Base-by-base conservation (phyloP, 2,113 vertebrate species). In the Anhinga anhinga region DNA sequence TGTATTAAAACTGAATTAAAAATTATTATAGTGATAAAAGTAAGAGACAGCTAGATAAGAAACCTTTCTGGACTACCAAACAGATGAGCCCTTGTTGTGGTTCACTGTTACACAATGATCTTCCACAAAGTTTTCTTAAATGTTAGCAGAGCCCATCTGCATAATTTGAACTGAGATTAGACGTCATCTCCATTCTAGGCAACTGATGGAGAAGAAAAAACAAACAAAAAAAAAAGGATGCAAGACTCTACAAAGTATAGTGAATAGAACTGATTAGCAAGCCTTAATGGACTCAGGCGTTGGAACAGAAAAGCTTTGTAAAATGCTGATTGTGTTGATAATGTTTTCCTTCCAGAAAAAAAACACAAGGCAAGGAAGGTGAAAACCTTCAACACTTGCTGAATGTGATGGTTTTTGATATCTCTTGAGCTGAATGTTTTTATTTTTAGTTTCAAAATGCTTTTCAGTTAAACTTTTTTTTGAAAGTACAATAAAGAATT, bases 171-270 rank as follows among this genome's bases (percentile, higher is more conserved):
- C 17, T 29, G 23, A 83, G 34, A 45, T 70, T 58, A 82, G 44
- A 59, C 5, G 4, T 84, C 25, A 16, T 47, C 7, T 79, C 9
- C 38, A 86, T 47, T 80, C 71, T 38, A 72, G 16, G 20, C 9
- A 88, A 42, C 20, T n/a, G 13, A 47, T 4, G 15, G 1, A 3
- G 3, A 34, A 22, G 2, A 0, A 10, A 16, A 10, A 5, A 5
- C 13, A 34, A 44, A 7, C 3, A 16, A 30, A 42, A 8, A 25
- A 36, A 59, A 66, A 47, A 49, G 13, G 15, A 55, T 7, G 2
- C 2, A 56, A 58, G 34, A 26, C 2, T 82, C 12, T 69, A 59
- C 11, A n/a, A 67, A 50, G 18, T 32, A 62, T 7, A 67, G 17
- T 3, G 11, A 59, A 47, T 53, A 45, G 13, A 65, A 74, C 21